Evolutionary conservation across 1,140 invertebrate species (phyloP), one percentile per base, ranked within the genome.

Genomic region (Pemphigus obesinymphae): DNA sequence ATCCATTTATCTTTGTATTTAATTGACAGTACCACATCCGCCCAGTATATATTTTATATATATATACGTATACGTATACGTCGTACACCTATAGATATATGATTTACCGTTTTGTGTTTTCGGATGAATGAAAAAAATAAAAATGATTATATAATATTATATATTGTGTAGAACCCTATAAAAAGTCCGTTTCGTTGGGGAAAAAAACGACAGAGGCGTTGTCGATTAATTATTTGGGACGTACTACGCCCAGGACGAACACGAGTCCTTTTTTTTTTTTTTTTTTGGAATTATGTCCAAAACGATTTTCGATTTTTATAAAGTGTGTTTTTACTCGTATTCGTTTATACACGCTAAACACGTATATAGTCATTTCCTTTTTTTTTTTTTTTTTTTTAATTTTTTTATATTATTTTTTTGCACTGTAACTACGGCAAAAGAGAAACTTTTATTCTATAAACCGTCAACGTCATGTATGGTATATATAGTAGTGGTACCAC

Each of bases 61-160:
- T 17, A 13, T 70, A 23, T 50, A 31, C 31, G 26, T 73, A 48
- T n/a, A 48, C 8, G n/a, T 20, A 31, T 34, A 50, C 43, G 10
- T n/a, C 20, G 7, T 8, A 50, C 13, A 73, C 43, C 43, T 73
- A 72, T 17, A 48, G 7, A 10, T 45, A n/a, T n/a, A 29, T 73
- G 70, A 73, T 73, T 73, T 73, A 73, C 70, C 26, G 70, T 50
- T 73, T 73, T 20, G 45, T 73, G 45, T 73, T 48, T 72, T 45
- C 17, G 45, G 43, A 10, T 26, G 70, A 50, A 48, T 48, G 43
- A 43, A 70, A 31, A 73, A 73, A 45, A 66, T 45, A 68, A 72
- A 48, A 48, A 45, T 11, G 66, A 26, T 7, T 15, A 13, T 23
- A 43, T 70, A 0, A 8, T 37, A 68, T 4, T n/a, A 68, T 43